Evolutionary conservation across 2,113 vertebrate genomes (phyloP).

Genomic region (Boleophthalmus pectinirostris): DNA sequence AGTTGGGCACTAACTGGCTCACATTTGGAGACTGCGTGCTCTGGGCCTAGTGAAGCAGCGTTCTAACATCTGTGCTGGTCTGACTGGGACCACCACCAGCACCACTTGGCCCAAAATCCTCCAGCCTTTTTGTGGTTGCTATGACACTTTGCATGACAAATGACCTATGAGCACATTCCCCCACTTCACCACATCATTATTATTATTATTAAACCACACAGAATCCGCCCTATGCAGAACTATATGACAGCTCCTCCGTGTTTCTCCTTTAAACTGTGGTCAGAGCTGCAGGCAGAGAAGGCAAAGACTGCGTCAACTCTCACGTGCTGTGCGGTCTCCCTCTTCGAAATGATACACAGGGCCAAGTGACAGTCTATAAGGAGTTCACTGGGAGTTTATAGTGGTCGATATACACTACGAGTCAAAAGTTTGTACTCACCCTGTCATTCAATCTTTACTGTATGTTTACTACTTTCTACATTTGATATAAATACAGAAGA

Average conservation of each 20-base stretch:
- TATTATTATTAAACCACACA: slow-evolving; percentile 59
- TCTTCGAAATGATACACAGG: slow-evolving; percentile 22
- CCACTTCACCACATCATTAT: slow-evolving; percentile 36
- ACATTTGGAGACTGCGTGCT: slow-evolving; percentile 33
- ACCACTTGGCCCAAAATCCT: slow-evolving; percentile 29
- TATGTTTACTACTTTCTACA: no score
- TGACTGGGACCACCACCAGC: slow-evolving; percentile 40
- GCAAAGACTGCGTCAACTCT: slow-evolving; percentile 50
- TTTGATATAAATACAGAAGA: no score
- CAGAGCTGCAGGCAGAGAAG: slow-evolving; percentile 36
- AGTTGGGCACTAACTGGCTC: slow-evolving; percentile 37
- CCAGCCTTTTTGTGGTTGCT: slow-evolving; percentile 36
- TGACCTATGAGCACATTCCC: slow-evolving; percentile 35
- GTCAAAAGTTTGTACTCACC: neutral
- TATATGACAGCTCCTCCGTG: slow-evolving; percentile 48
- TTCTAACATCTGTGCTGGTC: slow-evolving; percentile 50
- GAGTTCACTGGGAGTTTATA: slow-evolving; percentile 19
- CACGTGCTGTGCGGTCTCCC: slow-evolving; percentile 44
- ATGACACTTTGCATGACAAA: slow-evolving; percentile 51
- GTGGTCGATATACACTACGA: neutral
- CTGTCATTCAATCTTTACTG: no score
- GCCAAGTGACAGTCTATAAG: slow-evolving; percentile 17
- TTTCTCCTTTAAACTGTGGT: slow-evolving; percentile 47
- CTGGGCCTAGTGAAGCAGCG: slow-evolving; percentile 25
- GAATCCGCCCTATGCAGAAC: slow-evolving; percentile 39